These are phyloP conservation scores for Lethrus apterus DNA, from an alignment of 1,140 invertebrate genomes.

Conservation along the genomic window DNA sequence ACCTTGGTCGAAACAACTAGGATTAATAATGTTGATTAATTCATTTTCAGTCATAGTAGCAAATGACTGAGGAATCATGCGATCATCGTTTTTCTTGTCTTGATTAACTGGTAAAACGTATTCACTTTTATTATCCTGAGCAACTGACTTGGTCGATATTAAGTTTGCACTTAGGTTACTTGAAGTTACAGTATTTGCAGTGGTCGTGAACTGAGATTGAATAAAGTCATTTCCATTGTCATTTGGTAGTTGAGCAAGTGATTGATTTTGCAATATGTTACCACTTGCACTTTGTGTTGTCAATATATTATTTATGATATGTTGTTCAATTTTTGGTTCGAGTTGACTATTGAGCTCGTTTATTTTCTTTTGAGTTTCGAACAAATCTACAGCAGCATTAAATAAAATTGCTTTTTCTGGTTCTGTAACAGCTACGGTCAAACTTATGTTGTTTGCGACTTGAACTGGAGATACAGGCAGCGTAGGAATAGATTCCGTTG, in stretches of 20 bases:
- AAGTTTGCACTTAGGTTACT: too few relatives aligned
- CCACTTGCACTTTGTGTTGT: conserved; percentile 6
- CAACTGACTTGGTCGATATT: neutral
- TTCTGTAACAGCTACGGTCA: conserved; percentile 39
- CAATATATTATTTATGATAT: conserved; percentile 18
- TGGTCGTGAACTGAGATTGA: conserved; percentile 14
- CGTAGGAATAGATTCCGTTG: conserved; percentile 6
- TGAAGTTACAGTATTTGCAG: neutral
- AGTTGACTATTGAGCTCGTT: conserved; percentile 18
- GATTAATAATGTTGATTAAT: conserved; percentile 77
- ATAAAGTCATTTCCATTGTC: conserved; percentile 26
- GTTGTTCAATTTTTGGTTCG: conserved; percentile 7
- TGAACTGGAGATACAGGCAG: conserved; percentile 5
- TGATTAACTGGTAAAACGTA: neutral
- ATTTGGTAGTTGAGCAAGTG: conserved; percentile 23
- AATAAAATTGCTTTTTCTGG: conserved; percentile 58
- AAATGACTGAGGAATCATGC: conserved; percentile 60
- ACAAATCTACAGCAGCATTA: conserved; percentile 55
- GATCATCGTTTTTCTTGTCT: conserved; percentile 33
- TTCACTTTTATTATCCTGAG: conserved; percentile 9
- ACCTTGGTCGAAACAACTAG: conserved; percentile 77
- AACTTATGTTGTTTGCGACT: neutral
- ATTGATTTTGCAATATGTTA: conserved; percentile 13
- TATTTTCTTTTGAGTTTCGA: conserved; percentile 38
- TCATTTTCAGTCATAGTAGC: conserved; percentile 78